Percentiles rank a stretch among this genome's conserved stretches.
Conservation (phyloP, 2,888 invertebrate species). For the Thera obeliscata region DNA sequence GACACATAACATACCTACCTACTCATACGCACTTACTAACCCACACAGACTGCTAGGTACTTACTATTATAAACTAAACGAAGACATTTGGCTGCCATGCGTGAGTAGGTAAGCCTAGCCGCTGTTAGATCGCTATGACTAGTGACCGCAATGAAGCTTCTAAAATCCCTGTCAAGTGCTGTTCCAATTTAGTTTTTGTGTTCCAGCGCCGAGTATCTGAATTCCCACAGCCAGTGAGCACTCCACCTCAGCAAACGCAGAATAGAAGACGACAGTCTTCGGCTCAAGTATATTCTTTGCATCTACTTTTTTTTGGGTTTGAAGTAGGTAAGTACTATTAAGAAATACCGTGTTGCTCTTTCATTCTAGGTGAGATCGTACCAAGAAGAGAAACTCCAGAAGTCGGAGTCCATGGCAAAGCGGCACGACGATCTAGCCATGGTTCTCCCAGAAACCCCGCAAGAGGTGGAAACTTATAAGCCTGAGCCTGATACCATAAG, state of each 20-base stretch:
- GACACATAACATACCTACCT: too few relatives aligned
- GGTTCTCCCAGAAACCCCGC: constrained; percentile 51
- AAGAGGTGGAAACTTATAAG: constrained; percentile 61
- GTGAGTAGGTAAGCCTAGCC: too few relatives aligned
- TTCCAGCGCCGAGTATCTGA: constrained; percentile 79
- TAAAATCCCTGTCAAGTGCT: background rate
- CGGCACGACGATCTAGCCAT: constrained; percentile 65
- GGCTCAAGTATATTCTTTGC: constrained; percentile 63
- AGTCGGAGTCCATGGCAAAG: constrained; percentile 53
- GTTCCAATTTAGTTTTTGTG: background rate
- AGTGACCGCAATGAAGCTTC: too few relatives aligned
- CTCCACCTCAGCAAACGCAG: constrained; percentile 70
- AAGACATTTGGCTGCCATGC: too few relatives aligned
- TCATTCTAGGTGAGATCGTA: constrained; percentile 63
- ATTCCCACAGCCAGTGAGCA: constrained; percentile 76
- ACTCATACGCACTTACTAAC: too few relatives aligned
- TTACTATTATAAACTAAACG: too few relatives aligned
- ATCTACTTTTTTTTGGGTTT: background rate
- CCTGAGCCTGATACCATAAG: constrained; percentile 78
- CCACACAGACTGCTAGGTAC: too few relatives aligned
- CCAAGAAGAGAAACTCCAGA: constrained; percentile 67
- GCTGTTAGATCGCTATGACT: too few relatives aligned
- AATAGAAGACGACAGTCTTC: constrained; percentile 73
- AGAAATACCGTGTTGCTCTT: background rate
- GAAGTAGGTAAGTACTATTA: background rate